These are phyloP conservation scores for Drosophila histrio DNA, from an alignment of 2,888 invertebrate species.

Conservation along the genomic window DNA sequence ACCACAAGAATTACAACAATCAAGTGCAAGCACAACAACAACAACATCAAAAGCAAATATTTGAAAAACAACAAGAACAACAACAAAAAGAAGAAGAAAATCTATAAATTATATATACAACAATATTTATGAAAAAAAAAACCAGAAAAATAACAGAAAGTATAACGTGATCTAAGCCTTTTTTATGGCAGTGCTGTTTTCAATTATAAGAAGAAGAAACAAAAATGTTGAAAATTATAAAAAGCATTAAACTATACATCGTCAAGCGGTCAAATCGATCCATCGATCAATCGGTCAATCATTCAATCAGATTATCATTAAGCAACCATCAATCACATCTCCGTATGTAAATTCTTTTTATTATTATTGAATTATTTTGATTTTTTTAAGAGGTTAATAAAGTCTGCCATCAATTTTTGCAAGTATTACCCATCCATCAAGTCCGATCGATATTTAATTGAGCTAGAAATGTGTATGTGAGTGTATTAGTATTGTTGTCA, in stretches of 20 bases:
- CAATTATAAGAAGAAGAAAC: constrained; percentile 17
- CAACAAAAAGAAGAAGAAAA: not conserved
- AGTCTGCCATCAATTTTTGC: not conserved
- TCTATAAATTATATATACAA: not conserved
- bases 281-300: constrained; percentile 3
- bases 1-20: constrained; percentile 12
- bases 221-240: constrained; percentile 5
- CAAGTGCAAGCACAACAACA: constrained; percentile 24
- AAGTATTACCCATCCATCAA: not conserved
- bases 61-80: constrained; percentile 3
- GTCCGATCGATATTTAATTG: not conserved
- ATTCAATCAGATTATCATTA: constrained; percentile 4
- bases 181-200: constrained; percentile 8
- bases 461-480: not conserved
- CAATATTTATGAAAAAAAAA: constrained; percentile 8
- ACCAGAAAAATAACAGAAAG: constrained; percentile 1
- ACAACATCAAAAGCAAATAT: not conserved
- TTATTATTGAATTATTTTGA: not conserved
- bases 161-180: constrained; percentile 8
- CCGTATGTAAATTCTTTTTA: constrained; percentile 12
- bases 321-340: constrained; percentile 5
- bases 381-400: not conserved
- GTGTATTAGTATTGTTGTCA: not conserved
- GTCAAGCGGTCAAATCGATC: not conserved
- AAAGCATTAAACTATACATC: constrained; percentile 1